Percentiles rank a stretch among this genome's conserved stretches.
Conservation (phyloP, 2,888 invertebrate genomes). For the Chouioia cunea region DNA sequence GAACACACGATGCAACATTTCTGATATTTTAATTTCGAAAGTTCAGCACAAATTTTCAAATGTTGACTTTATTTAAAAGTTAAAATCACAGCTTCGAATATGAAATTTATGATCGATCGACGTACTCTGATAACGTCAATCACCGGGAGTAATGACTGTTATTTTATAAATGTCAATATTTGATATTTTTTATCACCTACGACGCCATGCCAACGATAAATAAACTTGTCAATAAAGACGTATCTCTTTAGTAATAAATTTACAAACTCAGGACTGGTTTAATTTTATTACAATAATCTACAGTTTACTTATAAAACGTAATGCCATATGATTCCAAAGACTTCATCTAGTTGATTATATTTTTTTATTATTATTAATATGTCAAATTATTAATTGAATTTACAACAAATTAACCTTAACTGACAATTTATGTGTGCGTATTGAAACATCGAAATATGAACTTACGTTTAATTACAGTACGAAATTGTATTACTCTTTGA, state of each 20-base stretch:
- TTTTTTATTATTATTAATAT: no score
- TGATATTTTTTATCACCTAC: conserved; percentile 7
- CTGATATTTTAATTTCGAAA: conserved; percentile 41
- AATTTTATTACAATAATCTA: conserved; percentile 3
- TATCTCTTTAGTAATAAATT: conserved; percentile 28
- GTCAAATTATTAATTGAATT: no score
- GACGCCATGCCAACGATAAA: neutral
- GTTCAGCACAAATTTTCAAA: conserved; percentile 16
- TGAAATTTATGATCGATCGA: conserved; percentile 47
- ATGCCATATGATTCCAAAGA: no score
- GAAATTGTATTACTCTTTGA: no score
- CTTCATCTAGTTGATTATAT: no score
- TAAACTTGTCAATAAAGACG: no score
- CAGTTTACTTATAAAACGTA: no score
- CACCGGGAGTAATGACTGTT: neutral
- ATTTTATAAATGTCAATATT: conserved; percentile 28
- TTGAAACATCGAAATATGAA: no score
- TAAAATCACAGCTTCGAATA: conserved; percentile 30
- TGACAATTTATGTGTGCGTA: no score
- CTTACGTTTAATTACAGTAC: no score
- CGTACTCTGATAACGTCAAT: conserved; percentile 19
- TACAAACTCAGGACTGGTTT: conserved; percentile 14
- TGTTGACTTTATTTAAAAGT: conserved; percentile 47
- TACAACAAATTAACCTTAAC: no score
- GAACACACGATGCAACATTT: conserved; percentile 12